These are phyloP conservation scores for Xiphorhynchus elegans DNA, from an alignment of 2,113 vertebrate species.

Conservation along the genomic window DNA sequence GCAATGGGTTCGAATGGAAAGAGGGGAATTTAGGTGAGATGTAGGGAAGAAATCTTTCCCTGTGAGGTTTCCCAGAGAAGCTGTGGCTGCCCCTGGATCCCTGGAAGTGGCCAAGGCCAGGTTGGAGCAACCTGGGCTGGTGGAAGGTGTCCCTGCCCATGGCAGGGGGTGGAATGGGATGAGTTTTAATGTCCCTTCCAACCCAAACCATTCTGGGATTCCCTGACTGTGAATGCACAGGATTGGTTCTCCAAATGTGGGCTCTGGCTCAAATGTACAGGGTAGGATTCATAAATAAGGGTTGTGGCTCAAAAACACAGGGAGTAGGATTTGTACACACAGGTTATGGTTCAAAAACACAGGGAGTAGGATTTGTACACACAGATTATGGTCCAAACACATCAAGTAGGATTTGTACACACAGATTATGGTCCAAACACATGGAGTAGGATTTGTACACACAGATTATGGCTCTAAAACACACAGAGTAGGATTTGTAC, in stretches of 20 bases:
- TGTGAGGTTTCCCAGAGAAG: neutral
- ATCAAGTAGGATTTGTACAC: neutral
- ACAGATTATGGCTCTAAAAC: rapidly evolving
- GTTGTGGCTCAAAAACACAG: rapidly evolving
- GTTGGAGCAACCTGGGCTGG: rapidly evolving
- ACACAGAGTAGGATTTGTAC: rapidly evolving
- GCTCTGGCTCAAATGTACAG: rapidly evolving
- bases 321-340: rapidly evolving
- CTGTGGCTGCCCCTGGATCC: neutral
- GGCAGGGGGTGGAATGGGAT: neutral
- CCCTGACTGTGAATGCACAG: rapidly evolving
- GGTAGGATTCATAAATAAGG: rapidly evolving
- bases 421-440: no score
- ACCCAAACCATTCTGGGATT: neutral
- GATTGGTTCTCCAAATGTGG: rapidly evolving
- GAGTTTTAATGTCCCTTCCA: neutral
- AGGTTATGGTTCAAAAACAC: no score
- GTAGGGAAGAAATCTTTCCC: rapidly evolving
- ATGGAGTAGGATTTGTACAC: rapidly evolving
- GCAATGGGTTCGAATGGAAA: rapidly evolving
- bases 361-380: neutral
- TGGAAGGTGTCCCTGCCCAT: neutral
- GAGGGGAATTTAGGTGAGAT: neutral
- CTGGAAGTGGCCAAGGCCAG: neutral
- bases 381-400: no score